These are phyloP conservation scores for Bujurquina vittata DNA, from an alignment of 2,113 vertebrate genomes.

Conservation along the genomic window DNA sequence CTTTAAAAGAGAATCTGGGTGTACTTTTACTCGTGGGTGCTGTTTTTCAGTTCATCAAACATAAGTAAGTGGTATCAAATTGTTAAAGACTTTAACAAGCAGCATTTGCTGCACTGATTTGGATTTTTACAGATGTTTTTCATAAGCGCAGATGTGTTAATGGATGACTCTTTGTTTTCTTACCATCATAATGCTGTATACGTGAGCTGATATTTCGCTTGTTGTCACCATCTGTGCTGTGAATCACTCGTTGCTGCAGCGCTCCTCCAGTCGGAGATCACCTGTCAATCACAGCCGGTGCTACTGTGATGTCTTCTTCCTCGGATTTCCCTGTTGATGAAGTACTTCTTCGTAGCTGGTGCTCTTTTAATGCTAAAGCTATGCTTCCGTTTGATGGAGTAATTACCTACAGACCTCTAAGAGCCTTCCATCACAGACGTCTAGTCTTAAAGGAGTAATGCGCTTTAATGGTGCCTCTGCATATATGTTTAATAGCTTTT, in stretches of 20 bases:
- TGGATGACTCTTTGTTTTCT: neutral
- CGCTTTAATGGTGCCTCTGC: neutral
- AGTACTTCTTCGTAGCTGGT: neutral
- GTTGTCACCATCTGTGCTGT: slow-evolving; percentile 66
- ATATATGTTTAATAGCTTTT: neutral
- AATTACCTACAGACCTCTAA: neutral
- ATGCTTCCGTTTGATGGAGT: neutral
- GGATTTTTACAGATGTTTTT: neutral
- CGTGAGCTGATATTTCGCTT: slow-evolving; percentile 8
- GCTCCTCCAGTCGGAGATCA: slow-evolving; percentile 48
- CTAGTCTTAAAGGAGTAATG: neutral
- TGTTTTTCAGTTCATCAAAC: neutral
- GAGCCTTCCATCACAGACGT: neutral
- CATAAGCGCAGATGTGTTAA: neutral
- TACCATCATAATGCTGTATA: slow-evolving; percentile 8
- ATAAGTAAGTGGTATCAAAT: slow-evolving; percentile 7
- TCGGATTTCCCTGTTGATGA: neutral
- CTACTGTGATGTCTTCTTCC: neutral
- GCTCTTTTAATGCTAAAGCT: neutral
- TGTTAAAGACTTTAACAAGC: neutral
- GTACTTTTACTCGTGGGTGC: slow-evolving; percentile 6
- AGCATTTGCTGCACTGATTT: neutral
- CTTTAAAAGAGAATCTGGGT: slow-evolving; percentile 10
- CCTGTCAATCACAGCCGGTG: slow-evolving; percentile 56
- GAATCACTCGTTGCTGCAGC: slow-evolving; percentile 41